phyloP scores from a whole-genome alignment of 2,113 vertebrate genomes.

The Cyanoliseus patagonus region DNA sequence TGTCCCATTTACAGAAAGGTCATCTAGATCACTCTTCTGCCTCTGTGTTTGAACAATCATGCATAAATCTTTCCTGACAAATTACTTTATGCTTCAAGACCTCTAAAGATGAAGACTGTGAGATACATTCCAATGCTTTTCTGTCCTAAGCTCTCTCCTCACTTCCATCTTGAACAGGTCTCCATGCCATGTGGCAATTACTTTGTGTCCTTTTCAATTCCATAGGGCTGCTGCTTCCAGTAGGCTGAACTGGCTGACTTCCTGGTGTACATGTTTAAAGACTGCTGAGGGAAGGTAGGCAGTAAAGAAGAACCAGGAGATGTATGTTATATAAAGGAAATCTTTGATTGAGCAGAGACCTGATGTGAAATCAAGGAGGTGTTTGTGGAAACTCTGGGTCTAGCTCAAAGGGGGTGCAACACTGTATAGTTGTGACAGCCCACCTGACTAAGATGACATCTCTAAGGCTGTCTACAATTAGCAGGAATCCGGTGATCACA shows the following conservation, averaged over 20 bases:
- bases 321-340: neutral
- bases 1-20: neutral
- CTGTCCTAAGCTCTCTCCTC: neutral
- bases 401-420: neutral
- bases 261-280: neutral
- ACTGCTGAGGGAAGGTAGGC: neutral
- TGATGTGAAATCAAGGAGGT: neutral
- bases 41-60: neutral
- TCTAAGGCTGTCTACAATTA: neutral
- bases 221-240: neutral
- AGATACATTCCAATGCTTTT: neutral
- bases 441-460: neutral
- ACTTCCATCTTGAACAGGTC: neutral
- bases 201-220: neutral
- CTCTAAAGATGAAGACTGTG: neutral
- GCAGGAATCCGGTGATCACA: neutral
- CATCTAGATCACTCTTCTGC: neutral
- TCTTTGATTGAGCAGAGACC: neutral
- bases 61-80: neutral
- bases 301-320: neutral
- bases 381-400: neutral
- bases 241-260: neutral
- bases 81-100: neutral
- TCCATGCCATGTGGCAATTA: neutral
- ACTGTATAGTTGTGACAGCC: neutral